Evolutionary conservation across 2,113 vertebrate species (phyloP), one percentile per base, ranked within the genome.

Genomic region (Ardeotis arabs): DNA sequence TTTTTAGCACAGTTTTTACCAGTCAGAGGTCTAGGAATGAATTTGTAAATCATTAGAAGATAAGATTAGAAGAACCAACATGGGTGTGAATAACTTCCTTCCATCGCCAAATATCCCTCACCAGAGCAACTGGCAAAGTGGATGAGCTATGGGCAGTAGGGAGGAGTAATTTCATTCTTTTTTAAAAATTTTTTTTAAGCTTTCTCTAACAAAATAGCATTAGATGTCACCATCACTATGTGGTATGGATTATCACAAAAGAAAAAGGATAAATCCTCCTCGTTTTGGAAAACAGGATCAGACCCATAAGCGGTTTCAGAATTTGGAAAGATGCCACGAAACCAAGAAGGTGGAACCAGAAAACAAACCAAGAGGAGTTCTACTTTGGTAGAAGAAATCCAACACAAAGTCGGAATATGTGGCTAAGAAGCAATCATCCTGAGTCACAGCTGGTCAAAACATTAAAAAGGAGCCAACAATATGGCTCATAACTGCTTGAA

Each of bases 371-470:
- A 59, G 41, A 76, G 64, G 60, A 95, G 52, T 9, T 44, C 47
- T 1, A 17, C 35, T 86, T 44, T 1, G 13, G 67, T 86, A 90
- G 76, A 69, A 74, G 24, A 88, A 89, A 92, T 63, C 59, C 45
- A 82, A 73, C 23, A 35, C 9, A 1, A 77, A 69, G 58, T 16
- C 2, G 31, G 75, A 88, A 55, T 50, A 66, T 41, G 75, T 88
- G 90, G 88, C 72, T 67, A 84, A 90, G 80, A 76, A 96, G 86
- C 39, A 41, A 59, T 60, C 59, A 14, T 44, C 68, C 59, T 0
- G 3, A 84, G 89, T 67, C 89, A 69, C 95, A 95, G 86, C 79
- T 90, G 88, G 83, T 39, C 86, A 93, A 37, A 84, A 60, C 83
- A 89, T 84, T 29, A 88, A 84, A 81, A 67, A 86, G 47, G 56